A percentile compares a stretch with the other conserved stretches of the same genome.
phyloP scores from a whole-genome alignment of 2,888 invertebrate species.

The Spisula solida region DNA sequence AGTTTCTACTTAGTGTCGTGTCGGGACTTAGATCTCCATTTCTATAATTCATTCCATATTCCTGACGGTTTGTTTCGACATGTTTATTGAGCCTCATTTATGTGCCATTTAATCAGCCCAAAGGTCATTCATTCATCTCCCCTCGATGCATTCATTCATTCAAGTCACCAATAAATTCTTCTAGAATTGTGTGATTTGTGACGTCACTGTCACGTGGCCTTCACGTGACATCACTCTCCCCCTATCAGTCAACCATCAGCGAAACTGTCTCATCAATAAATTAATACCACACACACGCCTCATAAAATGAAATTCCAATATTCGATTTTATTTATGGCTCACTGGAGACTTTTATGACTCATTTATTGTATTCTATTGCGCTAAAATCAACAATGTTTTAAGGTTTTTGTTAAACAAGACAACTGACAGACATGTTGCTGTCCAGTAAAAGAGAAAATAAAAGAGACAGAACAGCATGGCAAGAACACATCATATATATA shows the following conservation, averaged over 20 bases:
- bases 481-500: no score
- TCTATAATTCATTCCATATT: no score
- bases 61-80: no score
- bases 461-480: no score
- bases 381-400: constrained; percentile 15
- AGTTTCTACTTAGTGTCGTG: no score
- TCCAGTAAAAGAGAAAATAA: no score
- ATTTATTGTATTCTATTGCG: background rate
- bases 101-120: no score
- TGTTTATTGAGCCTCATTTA: no score
- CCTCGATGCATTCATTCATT: background rate
- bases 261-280: constrained; percentile 16
- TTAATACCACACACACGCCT: constrained; percentile 1
- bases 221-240: background rate
- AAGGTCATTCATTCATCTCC: background rate
- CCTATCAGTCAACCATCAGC: background rate
- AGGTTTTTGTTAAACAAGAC: background rate
- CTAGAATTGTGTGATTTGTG: background rate
- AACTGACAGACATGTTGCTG: no score
- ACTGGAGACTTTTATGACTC: constrained; percentile 14
- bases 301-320: constrained; percentile 22
- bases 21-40: no score
- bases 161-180: background rate
- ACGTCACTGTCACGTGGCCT: background rate
- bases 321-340: constrained; percentile 9